phyloP scores from a whole-genome alignment of 1,140 invertebrate genomes.

The roundworm (Caenorhabditis elegans) region WBcel235 BX284604.4:10596501-10597000 shows the following conservation, averaged over 20 bases:
- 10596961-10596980: too few relatives aligned
- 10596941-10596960: not conserved
- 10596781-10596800: not conserved
- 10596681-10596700: not conserved
- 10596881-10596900: not conserved
- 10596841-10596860: conserved; percentile 2
- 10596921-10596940: not conserved
- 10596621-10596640: too few relatives aligned
- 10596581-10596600: too few relatives aligned
- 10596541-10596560: too few relatives aligned
- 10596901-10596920: not conserved
- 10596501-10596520: too few relatives aligned
- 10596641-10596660: too few relatives aligned
- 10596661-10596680: not conserved
- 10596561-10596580: too few relatives aligned
- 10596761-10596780: not conserved
- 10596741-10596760: not conserved
- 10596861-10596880: too few relatives aligned
- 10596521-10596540: too few relatives aligned
- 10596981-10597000: too few relatives aligned
- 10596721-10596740: not conserved
- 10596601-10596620: too few relatives aligned
- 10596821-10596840: conserved; percentile 9
- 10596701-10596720: not conserved
- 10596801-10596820: conserved; percentile 7